Base-by-base conservation (phyloP, 2,113 vertebrate genomes). In the Aptenodytes patagonicus region DNA sequence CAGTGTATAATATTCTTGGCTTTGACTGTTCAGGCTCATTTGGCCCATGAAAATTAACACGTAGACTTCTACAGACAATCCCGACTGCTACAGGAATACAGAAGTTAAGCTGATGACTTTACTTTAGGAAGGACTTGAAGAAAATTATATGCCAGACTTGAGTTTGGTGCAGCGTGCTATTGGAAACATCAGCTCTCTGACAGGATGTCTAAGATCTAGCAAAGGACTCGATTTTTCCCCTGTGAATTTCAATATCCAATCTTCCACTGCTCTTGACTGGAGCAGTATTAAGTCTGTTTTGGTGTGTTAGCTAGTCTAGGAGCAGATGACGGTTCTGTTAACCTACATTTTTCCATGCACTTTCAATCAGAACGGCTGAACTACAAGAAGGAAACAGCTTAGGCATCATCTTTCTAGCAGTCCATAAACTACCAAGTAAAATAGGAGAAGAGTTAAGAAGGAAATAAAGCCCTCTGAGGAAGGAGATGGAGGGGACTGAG, bases 341-440 rank as follows among this genome's bases (percentile, higher is more conserved):
- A 92, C 84, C 62, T 64, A 49, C 57, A 62, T 62, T 78, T 69
- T 81, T 87, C 77, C 73, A 61, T 29, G 69, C 40, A 60, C 66
- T 95, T 96, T 92, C 89, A 93, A 54, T 92, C 82, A 93, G 52
- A 80, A 92, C 3, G 2, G 69, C 55, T 87, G 28, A 89, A 89
- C 72, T 89, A 76, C 49, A 88, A 91, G 83, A 65, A 95, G 52
- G 80, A 91, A 95, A 92, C 36, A 82, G 49, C 52, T 75, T 40
- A 76, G 83, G 77, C 65, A 96, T 73, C 82, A 49, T 91, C 90
- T 95, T 96, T 95, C 91, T 71, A 96, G 72, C 93, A 97, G 89
- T 79, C 68, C 68, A 94, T 95, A 93, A 95, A 96, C 89, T 88
- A 88, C 52, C 40, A 84, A 78, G 77, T 77, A 86, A 93, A 96